phyloP scores from a whole-genome alignment of 1,140 invertebrate genomes.

The Trichomalopsis sarcophagae region DNA sequence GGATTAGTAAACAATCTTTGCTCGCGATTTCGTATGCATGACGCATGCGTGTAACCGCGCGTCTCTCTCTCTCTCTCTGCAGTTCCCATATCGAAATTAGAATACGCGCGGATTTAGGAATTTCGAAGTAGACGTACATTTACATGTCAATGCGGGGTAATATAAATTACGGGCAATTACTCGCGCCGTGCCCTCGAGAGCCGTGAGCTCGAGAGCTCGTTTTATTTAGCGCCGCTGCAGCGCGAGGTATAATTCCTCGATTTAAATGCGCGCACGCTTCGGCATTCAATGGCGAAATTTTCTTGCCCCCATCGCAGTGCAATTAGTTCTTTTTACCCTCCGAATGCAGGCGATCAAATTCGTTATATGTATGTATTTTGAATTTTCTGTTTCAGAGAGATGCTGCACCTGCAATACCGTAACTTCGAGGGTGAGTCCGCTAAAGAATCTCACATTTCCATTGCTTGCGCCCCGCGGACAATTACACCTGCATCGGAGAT shows the following conservation, averaged over 20 bases:
- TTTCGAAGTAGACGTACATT: constrained; percentile 65
- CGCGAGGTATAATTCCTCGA: constrained; percentile 12
- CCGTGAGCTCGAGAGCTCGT: constrained; percentile 49
- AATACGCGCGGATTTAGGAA: background rate
- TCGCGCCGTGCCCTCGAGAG: too few relatives aligned
- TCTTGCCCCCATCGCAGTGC: background rate
- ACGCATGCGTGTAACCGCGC: background rate
- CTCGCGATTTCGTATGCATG: background rate
- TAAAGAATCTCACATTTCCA: too few relatives aligned
- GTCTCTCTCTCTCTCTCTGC: background rate
- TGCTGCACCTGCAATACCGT: too few relatives aligned
- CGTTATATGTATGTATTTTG: too few relatives aligned
- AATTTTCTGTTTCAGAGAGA: too few relatives aligned
- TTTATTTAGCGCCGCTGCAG: constrained; percentile 1
- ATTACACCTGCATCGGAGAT: background rate
- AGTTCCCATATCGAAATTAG: background rate
- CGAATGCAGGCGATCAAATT: too few relatives aligned
- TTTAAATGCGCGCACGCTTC: constrained; percentile 16
- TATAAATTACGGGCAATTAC: constrained; percentile 76
- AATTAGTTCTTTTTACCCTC: background rate
- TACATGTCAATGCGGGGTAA: constrained; percentile 74
- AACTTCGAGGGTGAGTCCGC: too few relatives aligned
- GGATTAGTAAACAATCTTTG: constrained; percentile 8
- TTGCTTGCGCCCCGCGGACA: too few relatives aligned
- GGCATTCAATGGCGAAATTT: background rate